A percentile compares a stretch with the other conserved stretches of the same genome.
phyloP scores from a whole-genome alignment of 1,140 invertebrate species.

The Sitobion miscanthi region DNA sequence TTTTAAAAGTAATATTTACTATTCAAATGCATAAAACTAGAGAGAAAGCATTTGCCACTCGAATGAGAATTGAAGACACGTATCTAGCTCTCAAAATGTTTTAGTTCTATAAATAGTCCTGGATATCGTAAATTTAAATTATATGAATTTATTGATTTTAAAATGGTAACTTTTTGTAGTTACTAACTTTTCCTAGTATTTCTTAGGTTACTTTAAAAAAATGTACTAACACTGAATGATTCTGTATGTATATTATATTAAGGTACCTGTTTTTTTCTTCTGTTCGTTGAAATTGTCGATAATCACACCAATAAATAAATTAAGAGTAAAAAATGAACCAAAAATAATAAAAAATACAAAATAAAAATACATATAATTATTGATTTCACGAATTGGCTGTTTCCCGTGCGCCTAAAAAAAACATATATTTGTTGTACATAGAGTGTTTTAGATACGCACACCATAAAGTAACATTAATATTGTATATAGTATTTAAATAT shows the following conservation, averaged over 20 bases:
- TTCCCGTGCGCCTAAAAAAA: conserved; percentile 74
- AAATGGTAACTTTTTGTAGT: neutral
- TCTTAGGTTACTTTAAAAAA: neutral
- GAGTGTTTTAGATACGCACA: neutral
- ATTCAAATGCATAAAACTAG: no score
- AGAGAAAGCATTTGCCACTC: no score
- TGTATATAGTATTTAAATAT: neutral
- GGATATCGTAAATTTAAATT: neutral
- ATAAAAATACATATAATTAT: conserved; percentile 97
- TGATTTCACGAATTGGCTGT: conserved; percentile 92
- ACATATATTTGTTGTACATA: neutral
- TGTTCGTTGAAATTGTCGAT: conserved; percentile 99
- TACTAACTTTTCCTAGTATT: neutral
- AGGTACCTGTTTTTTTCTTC: conserved; percentile 86
- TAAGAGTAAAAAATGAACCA: conserved; percentile 96
- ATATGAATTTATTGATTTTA: neutral
- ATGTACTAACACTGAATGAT: neutral
- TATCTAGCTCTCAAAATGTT: no score
- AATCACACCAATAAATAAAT: conserved; percentile 97
- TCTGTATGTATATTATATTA: neutral
- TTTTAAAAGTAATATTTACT: no score
- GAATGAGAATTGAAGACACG: no score
- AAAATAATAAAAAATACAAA: conserved; percentile 98
- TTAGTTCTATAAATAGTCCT: neutral
- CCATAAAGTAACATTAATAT: neutral